These are phyloP conservation scores for Aplysia californica DNA, from an alignment of 1,140 invertebrate species.

Conservation along the genomic window DNA sequence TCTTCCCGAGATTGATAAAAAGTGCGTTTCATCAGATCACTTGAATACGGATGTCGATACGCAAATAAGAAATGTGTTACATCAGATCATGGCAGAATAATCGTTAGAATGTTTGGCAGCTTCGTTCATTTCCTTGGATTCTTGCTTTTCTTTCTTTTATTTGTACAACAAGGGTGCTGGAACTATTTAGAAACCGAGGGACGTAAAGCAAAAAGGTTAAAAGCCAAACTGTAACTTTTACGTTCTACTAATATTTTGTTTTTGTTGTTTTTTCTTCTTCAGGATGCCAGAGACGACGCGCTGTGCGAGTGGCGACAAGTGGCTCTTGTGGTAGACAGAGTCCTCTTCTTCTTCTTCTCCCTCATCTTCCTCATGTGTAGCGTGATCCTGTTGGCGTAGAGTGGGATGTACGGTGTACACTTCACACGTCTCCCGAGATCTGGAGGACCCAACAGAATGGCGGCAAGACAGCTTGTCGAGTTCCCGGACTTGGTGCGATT, in stretches of 20 bases:
- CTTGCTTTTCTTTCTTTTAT: not conserved
- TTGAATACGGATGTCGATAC: too few species aligned
- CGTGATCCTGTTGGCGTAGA: conserved; percentile 44
- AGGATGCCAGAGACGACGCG: conserved; percentile 42
- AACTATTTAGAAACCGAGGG: not conserved
- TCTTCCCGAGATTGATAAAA: too few species aligned
- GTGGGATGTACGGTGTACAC: too few species aligned
- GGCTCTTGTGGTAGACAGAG: conserved; percentile 51
- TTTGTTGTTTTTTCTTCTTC: conserved; percentile 9
- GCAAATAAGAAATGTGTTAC: too few species aligned
- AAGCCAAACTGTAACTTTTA: not conserved
- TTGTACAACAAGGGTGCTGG: not conserved
- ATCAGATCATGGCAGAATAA: too few species aligned
- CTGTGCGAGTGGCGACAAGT: conserved; percentile 58
- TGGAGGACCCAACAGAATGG: too few species aligned
- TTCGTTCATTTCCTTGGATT: not conserved
- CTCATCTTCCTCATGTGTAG: conserved; percentile 49
- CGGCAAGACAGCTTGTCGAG: too few species aligned
- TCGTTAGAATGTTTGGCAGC: too few species aligned
- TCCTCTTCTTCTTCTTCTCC: conserved; percentile 49
- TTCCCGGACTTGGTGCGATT: too few species aligned
- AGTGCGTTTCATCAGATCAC: too few species aligned
- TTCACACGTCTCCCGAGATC: too few species aligned
- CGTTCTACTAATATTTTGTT: not conserved
- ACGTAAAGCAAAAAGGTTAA: not conserved